Base-by-base conservation (phyloP, 2,888 invertebrate species). In the Argyra leucocephala region DNA sequence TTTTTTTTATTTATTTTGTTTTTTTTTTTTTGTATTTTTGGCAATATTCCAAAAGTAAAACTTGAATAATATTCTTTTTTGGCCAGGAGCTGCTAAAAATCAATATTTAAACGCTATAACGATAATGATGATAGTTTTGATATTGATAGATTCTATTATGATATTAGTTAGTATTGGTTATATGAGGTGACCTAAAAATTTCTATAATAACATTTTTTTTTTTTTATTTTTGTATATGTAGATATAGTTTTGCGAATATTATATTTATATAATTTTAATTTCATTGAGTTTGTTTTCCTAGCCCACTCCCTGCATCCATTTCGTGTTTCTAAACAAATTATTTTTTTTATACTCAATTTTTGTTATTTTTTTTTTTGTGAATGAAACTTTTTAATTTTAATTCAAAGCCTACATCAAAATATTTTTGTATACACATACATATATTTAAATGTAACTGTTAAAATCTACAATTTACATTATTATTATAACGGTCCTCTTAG, bases 41-140 rank as follows among this genome's bases (percentile, higher is more conserved):
- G 48, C 15, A 48, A 48, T n/a, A 48, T 15, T 48, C 48, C 48
- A 48, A 48, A 18, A 31, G 5, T 1, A 18, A 48, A 48, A 48
- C 48, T 48, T 48, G n/a, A 48, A 48, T 48, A 48, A 48, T 12
- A n/a, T n/a, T n/a, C n/a, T 31, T 31, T 26, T 37, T 48, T 48
- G 48, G 48, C 48, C 48, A 48, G n/a, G n/a, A 48, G 48, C 48
- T 48, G 48, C 48, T 48, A n/a, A 48, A 48, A 48, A 48, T 48
- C 48, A 48, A 48, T 48, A 48, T 48, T 48, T 48, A 48, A 48
- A 48, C 15, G 48, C 18, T 48, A 37, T 37, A 37, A 37, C 12
- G 5, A 48, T 48, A 48, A 48, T 48, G 18, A 48, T n/a, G 15
- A 48, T 48, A 18, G 2, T 48, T 18, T 18, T n/a, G 48, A 48